These are phyloP conservation scores for Eilema caniola DNA, from an alignment of 2,888 invertebrate genomes.

Conservation along the genomic window DNA sequence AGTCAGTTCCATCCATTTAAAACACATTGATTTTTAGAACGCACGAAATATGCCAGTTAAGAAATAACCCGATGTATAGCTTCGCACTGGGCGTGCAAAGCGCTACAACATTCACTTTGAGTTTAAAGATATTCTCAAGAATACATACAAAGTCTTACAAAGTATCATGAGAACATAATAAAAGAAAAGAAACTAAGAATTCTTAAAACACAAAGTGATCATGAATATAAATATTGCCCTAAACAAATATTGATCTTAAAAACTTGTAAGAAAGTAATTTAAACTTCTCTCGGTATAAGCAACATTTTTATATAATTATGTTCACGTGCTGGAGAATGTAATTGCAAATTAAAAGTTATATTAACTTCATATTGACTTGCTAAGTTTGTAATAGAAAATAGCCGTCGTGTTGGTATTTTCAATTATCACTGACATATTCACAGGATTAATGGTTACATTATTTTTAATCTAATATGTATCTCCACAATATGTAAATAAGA, in stretches of 20 bases:
- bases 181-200: background rate
- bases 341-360: slow-evolving; percentile 33
- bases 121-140: too few relatives aligned
- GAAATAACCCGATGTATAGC: background rate
- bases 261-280: slow-evolving; percentile 14
- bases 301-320: slow-evolving; percentile 18
- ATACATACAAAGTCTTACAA: too few relatives aligned
- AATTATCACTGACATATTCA: background rate
- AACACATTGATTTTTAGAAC: too few relatives aligned
- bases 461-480: background rate
- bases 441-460: background rate
- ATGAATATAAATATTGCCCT: background rate
- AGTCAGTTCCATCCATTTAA: too few relatives aligned
- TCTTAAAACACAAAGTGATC: background rate
- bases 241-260: slow-evolving; percentile 11
- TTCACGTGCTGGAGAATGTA: slow-evolving; percentile 19
- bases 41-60: too few relatives aligned
- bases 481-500: background rate
- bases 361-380: slow-evolving; percentile 31
- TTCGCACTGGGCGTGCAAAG: background rate
- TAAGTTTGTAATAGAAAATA: background rate
- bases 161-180: too few relatives aligned
- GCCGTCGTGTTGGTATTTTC: slow-evolving; percentile 5
- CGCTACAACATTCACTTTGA: background rate
- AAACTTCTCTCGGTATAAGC: slow-evolving; percentile 12